These are phyloP conservation scores for Ahaetulla prasina DNA, from an alignment of 2,113 vertebrate species.

Conservation along the genomic window DNA sequence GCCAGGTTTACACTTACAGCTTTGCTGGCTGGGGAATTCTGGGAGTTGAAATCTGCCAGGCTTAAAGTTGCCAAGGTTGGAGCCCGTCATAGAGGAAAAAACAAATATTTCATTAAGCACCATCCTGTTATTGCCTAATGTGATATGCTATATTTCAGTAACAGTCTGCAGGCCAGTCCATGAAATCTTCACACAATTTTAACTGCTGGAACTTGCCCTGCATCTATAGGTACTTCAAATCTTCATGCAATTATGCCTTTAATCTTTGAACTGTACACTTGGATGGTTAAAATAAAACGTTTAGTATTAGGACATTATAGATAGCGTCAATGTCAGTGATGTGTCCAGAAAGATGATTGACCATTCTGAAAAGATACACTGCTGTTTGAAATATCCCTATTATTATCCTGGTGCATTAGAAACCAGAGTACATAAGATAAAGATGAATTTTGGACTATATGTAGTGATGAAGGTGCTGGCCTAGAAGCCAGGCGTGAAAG, in stretches of 20 bases:
- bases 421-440: too few species aligned
- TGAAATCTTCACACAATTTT: neutral
- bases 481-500: too few species aligned
- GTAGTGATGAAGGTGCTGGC: too few species aligned
- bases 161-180: neutral
- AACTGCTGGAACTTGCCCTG: neutral
- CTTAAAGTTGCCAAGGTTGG: too few species aligned
- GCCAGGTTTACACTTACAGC: neutral
- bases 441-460: too few species aligned
- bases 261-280: neutral
- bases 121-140: neutral
- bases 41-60: too few species aligned
- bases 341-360: neutral
- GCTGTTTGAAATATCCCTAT: neutral
- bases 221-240: neutral
- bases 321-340: neutral
- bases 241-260: neutral
- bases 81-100: too few species aligned
- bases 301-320: neutral
- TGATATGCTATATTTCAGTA: neutral
- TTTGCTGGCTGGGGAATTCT: too few species aligned
- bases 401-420: neutral
- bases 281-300: neutral
- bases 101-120: rapidly evolving
- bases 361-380: neutral